Conservation (phyloP, 1,140 invertebrate species). For the Bactericera cockerelli region DNA sequence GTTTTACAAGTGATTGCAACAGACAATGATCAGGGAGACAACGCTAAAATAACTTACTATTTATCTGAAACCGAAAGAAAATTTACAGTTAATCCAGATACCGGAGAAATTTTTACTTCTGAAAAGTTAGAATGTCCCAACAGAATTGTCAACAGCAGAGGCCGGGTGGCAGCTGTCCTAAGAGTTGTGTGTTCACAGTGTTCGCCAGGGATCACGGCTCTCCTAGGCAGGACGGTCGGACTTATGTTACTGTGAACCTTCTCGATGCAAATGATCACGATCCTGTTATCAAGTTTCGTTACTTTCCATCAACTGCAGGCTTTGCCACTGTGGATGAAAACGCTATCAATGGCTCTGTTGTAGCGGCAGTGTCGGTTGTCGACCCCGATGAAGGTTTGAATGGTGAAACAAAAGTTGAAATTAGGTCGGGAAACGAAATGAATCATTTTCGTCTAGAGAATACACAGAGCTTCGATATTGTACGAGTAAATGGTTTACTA, state of each 20-base stretch:
- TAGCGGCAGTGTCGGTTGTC: slow-evolving; percentile 81
- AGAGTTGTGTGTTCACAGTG: slow-evolving; percentile 86
- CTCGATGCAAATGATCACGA: slow-evolving; percentile 80
- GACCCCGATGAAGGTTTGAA: slow-evolving; percentile 83
- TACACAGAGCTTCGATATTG: slow-evolving; percentile 68
- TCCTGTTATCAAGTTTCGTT: slow-evolving; percentile 77
- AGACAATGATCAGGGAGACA: slow-evolving; percentile 81
- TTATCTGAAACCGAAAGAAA: slow-evolving; percentile 67
- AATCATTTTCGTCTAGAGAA: slow-evolving; percentile 75
- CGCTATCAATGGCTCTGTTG: slow-evolving; percentile 69
- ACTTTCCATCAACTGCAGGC: slow-evolving; percentile 63
- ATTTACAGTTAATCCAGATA: slow-evolving; percentile 76
- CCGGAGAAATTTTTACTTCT: slow-evolving; percentile 65
- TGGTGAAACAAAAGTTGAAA: slow-evolving; percentile 68
- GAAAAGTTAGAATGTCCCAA: slow-evolving; percentile 63
- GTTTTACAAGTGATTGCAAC: slow-evolving; percentile 81
- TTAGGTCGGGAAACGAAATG: slow-evolving; percentile 75
- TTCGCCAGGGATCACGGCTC: slow-evolving; percentile 83
- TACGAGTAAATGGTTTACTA: slow-evolving; percentile 77
- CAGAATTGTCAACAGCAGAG: slow-evolving; percentile 35
- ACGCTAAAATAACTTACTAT: slow-evolving; percentile 82
- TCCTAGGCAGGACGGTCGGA: slow-evolving; percentile 75
- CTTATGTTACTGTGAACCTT: slow-evolving; percentile 87
- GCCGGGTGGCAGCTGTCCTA: slow-evolving; percentile 47
- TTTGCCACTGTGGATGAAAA: slow-evolving; percentile 89